phyloP scores from a whole-genome alignment of 2,113 vertebrate genomes.

The Mus spicilegus region DNA sequence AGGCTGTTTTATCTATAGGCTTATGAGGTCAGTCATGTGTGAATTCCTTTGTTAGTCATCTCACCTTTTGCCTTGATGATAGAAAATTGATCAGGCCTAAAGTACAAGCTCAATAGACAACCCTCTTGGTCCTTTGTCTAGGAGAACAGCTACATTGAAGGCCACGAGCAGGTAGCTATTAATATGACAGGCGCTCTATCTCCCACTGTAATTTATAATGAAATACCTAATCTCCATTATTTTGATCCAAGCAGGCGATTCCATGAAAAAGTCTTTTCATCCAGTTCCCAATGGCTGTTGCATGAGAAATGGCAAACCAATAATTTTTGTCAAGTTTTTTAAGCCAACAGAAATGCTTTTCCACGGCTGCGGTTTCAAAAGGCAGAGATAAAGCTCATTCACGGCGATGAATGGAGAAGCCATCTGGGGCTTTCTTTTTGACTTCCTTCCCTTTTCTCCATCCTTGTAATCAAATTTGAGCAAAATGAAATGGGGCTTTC shows the following conservation, averaged over 20 bases:
- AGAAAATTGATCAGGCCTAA: slow-evolving; percentile 96
- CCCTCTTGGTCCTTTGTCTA: slow-evolving; percentile 93
- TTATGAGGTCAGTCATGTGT: slow-evolving; percentile 92
- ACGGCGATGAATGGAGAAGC: slow-evolving; percentile 99
- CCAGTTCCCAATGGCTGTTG: slow-evolving; percentile 96
- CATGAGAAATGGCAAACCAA: slow-evolving; percentile 99
- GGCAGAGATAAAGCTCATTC: slow-evolving; percentile 99
- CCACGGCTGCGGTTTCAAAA: slow-evolving; percentile 99
- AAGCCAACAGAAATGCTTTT: slow-evolving; percentile 97
- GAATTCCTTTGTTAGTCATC: slow-evolving; percentile 92
- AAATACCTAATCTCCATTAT: slow-evolving; percentile 97
- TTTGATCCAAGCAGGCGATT: slow-evolving; percentile 96
- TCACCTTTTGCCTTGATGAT: slow-evolving; percentile 94
- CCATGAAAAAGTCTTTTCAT: slow-evolving; percentile 94
- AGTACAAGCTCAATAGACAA: slow-evolving; percentile 95
- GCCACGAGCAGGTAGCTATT: slow-evolving; percentile 95
- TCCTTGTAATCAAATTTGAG: slow-evolving; percentile 99
- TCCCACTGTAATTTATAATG: slow-evolving; percentile 98
- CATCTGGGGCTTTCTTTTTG: slow-evolving; percentile 99
- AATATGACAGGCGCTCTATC: slow-evolving; percentile 97
- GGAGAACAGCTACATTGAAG: slow-evolving; percentile 94
- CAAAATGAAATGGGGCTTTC: slow-evolving; percentile 99
- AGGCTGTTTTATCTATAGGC: slow-evolving; percentile 92
- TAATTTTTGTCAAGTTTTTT: slow-evolving; percentile 99
- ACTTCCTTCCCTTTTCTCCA: slow-evolving; percentile 97